A percentile compares a stretch with the other conserved stretches of the same genome.
These are phyloP conservation scores for Gymnodraco acuticeps DNA, from an alignment of 2,797 vertebrate genomes.

Conservation along the genomic window DNA sequence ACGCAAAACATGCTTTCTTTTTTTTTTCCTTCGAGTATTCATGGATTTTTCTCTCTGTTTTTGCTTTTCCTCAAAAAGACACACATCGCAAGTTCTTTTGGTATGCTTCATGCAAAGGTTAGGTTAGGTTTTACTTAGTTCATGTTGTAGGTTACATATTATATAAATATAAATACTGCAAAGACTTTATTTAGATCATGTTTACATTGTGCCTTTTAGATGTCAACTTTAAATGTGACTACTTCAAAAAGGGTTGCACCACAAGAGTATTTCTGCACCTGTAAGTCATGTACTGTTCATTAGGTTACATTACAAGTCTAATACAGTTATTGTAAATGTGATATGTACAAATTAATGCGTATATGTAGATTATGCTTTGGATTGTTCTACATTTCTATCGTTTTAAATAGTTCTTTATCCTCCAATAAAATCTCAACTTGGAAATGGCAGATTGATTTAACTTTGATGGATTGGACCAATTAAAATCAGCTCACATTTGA, in stretches of 20 bases:
- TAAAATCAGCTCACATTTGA: not conserved
- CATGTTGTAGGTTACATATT: not conserved
- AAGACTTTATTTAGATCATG: slow-evolving; percentile 3
- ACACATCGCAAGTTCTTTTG: slow-evolving; percentile 23
- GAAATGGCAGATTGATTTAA: not conserved
- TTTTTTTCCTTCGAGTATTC: not conserved
- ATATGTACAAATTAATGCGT: too few species aligned
- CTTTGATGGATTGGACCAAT: not conserved
- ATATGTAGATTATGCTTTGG: too few species aligned
- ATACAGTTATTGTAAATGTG: too few species aligned
- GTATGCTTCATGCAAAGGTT: not conserved
- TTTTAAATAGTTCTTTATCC: not conserved
- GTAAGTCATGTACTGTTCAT: too few species aligned
- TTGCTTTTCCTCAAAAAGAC: not conserved
- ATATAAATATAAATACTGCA: not conserved
- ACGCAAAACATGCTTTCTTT: slow-evolving; percentile 42
- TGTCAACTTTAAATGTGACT: not conserved
- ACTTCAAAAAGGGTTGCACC: slow-evolving; percentile 1
- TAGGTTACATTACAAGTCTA: too few species aligned
- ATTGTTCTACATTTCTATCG: not conserved
- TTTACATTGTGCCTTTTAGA: not conserved
- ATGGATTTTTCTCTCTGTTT: not conserved
- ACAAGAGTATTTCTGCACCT: slow-evolving; percentile 3
- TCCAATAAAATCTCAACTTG: not conserved
- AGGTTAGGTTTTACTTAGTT: not conserved